Percentiles rank a stretch among this genome's conserved stretches.
Evolutionary conservation across 2,888 invertebrate genomes (phyloP).

Genomic region (Zygothrica quintamaculata): DNA sequence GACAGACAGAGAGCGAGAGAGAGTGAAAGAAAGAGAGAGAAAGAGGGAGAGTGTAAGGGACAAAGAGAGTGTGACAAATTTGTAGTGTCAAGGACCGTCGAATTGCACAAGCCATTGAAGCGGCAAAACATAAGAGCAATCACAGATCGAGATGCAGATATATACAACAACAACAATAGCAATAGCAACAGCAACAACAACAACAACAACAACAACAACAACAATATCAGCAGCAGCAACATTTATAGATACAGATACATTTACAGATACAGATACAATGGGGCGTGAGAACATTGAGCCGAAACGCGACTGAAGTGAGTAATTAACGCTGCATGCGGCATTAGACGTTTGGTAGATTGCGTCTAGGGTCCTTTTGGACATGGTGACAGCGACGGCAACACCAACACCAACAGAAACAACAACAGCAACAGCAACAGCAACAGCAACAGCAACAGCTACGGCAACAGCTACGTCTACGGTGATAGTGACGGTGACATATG

Average conservation of each 20-base stretch:
- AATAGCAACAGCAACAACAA: slow-evolving; percentile 24
- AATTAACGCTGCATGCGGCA: slow-evolving; percentile 77
- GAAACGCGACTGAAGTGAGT: slow-evolving; percentile 69
- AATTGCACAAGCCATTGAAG: slow-evolving; percentile 64
- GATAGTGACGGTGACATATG: slow-evolving; percentile 69
- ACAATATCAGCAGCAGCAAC: slow-evolving; percentile 24
- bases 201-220: slow-evolving; percentile 12
- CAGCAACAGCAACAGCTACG: slow-evolving; percentile 51
- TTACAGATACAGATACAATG: slow-evolving; percentile 51
- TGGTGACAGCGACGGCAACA: slow-evolving; percentile 18
- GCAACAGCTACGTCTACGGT: slow-evolving; percentile 14
- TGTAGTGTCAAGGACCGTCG: slow-evolving; percentile 55
- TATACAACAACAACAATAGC: slow-evolving; percentile 11
- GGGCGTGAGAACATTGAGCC: slow-evolving; percentile 57
- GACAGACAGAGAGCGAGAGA: too few species aligned
- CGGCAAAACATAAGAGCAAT: slow-evolving; percentile 80
- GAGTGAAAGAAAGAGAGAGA: too few species aligned
- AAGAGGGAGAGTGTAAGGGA: too few species aligned
- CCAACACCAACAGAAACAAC: slow-evolving; percentile 58
- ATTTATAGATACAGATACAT: slow-evolving; percentile 31
- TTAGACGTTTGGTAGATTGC: slow-evolving; percentile 38
- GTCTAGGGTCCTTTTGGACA: slow-evolving; percentile 71
- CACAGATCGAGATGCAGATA: slow-evolving; percentile 69
- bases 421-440: slow-evolving; percentile 41
- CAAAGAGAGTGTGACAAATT: slow-evolving; percentile 74